These are phyloP conservation scores for Rhyacophila brunnea DNA, from an alignment of 1,140 invertebrate genomes.

Conservation along the genomic window DNA sequence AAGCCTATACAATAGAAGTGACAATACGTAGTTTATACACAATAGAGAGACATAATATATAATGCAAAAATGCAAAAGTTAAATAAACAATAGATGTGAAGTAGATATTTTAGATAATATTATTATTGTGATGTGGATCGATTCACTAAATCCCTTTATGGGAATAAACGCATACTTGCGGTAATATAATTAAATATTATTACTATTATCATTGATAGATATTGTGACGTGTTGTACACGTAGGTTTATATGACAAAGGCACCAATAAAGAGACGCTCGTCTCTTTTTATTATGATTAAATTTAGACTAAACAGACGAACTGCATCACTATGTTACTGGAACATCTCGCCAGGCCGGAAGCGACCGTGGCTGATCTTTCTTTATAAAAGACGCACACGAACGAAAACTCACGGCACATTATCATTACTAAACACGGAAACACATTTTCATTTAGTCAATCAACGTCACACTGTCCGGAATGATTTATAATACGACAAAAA, in stretches of 20 bases:
- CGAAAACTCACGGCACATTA: background rate
- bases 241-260: background rate
- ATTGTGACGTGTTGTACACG: too few relatives aligned
- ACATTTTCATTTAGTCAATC: conserved; percentile 1
- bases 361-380: background rate
- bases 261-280: background rate
- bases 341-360: background rate
- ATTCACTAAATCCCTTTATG: too few relatives aligned
- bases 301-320: background rate
- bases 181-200: too few relatives aligned
- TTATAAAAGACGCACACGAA: background rate
- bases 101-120: too few relatives aligned
- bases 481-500: conserved; percentile 10
- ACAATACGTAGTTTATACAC: too few relatives aligned
- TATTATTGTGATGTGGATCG: too few relatives aligned
- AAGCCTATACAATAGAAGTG: too few relatives aligned
- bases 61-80: too few relatives aligned
- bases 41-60: too few relatives aligned
- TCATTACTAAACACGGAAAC: conserved; percentile 3
- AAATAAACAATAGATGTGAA: too few relatives aligned
- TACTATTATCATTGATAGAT: too few relatives aligned
- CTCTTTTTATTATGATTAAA: background rate
- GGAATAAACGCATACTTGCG: too few relatives aligned
- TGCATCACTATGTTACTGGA: conserved; percentile 1
- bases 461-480: conserved; percentile 9